Evolutionary conservation across 2,797 vertebrate species (phyloP).

Genomic region (Pelobates cultripes): DNA sequence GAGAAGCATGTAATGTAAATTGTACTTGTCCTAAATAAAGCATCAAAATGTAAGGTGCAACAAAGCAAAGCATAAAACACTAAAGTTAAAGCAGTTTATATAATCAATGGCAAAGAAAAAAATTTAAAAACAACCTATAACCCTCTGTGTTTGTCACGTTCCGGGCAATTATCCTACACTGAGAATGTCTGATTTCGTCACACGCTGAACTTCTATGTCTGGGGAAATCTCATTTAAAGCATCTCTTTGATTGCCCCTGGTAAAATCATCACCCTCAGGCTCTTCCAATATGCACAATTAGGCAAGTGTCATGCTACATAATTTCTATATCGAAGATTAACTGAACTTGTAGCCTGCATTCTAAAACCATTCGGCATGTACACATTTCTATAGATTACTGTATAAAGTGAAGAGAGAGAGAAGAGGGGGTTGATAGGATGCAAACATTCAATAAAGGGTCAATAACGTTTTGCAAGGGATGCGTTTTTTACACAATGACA

Average conservation of each 20-base stretch:
- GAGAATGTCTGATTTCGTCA: neutral
- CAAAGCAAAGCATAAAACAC: too few species aligned
- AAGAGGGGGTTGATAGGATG: neutral
- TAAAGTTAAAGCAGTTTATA: neutral
- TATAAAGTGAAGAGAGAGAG: neutral
- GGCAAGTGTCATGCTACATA: constrained; percentile 8
- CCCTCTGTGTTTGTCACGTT: neutral
- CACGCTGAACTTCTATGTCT: neutral
- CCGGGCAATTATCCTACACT: neutral
- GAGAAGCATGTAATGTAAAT: too few species aligned
- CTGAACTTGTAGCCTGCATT: neutral
- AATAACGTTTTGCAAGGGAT: too few species aligned
- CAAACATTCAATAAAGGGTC: too few species aligned
- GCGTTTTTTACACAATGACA: too few species aligned
- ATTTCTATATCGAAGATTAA: neutral
- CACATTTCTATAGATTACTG: neutral
- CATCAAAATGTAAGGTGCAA: too few species aligned
- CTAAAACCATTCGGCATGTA: neutral
- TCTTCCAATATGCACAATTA: constrained; percentile 1
- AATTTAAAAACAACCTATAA: neutral
- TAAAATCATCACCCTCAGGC: constrained; percentile 1
- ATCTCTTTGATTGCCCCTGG: constrained; percentile 8
- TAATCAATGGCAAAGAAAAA: neutral
- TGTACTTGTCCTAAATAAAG: too few species aligned
- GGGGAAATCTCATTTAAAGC: constrained; percentile 3